Percentiles rank a stretch among this genome's conserved stretches.
Evolutionary conservation across 2,888 invertebrate genomes (phyloP).

Genomic region (Tortricodes alternella): DNA sequence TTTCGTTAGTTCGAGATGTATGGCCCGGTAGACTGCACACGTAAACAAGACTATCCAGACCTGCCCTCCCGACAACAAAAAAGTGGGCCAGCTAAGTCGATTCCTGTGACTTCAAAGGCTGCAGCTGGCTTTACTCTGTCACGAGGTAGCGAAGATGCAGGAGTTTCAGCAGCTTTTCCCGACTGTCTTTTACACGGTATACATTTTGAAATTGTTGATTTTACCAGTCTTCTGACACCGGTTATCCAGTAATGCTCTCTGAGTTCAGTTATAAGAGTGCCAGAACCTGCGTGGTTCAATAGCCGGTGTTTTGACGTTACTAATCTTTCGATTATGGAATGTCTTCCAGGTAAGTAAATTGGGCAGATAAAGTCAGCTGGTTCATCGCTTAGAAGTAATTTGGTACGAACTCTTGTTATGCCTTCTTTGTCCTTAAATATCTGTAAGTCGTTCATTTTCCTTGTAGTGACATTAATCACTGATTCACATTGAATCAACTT

Average conservation of each 20-base stretch:
- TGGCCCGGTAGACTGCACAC: constrained; percentile 26
- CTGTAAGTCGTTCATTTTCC: neutral
- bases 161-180: neutral
- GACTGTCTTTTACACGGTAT: neutral
- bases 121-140: neutral
- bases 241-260: neutral
- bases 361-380: neutral
- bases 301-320: neutral
- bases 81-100: constrained; percentile 19
- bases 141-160: neutral
- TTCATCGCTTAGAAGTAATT: neutral
- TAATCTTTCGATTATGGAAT: neutral
- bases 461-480: neutral
- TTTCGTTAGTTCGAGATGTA: constrained; percentile 21
- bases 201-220: neutral
- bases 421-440: neutral
- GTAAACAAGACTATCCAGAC: constrained; percentile 26
- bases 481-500: neutral
- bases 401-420: neutral
- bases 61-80: neutral
- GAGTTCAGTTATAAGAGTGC: neutral
- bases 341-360: neutral
- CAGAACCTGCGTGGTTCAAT: neutral
- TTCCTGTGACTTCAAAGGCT: constrained; percentile 14
- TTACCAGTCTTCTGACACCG: neutral